phyloP scores from a whole-genome alignment of 2,113 vertebrate genomes.

The Cercocebus atys region DNA sequence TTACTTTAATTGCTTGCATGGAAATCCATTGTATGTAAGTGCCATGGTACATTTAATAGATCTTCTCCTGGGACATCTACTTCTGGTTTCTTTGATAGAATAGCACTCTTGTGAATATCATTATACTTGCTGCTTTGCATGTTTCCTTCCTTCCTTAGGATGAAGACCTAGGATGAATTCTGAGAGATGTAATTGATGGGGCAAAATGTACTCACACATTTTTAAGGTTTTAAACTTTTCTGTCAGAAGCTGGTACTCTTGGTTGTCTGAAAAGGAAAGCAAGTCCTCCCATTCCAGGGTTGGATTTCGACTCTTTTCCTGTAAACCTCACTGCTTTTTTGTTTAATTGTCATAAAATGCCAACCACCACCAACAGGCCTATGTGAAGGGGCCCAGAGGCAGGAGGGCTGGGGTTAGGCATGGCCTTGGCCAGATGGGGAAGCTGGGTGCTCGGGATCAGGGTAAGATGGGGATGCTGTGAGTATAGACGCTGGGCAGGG shows the following conservation, averaged over 20 bases:
- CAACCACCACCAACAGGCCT: neutral
- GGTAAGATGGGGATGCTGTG: fast-evolving
- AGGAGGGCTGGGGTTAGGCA: fast-evolving
- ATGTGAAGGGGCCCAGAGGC: neutral
- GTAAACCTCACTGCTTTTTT: neutral
- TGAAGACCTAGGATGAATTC: neutral
- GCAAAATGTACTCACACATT: neutral
- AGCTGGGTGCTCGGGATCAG: too few relatives aligned
- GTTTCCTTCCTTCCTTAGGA: neutral
- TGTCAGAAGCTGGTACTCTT: neutral
- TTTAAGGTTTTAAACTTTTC: neutral
- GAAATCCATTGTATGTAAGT: neutral
- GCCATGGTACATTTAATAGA: neutral
- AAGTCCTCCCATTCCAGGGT: neutral
- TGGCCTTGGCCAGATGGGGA: neutral
- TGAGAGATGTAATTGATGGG: neutral
- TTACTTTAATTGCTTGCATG: neutral
- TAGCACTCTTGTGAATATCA: neutral
- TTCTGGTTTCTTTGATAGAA: neutral
- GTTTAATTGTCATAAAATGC: neutral
- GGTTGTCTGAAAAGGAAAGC: neutral
- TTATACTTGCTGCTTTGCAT: neutral
- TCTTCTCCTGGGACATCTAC: neutral
- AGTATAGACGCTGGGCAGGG: neutral
- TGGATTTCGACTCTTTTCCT: neutral